These are phyloP conservation scores for Lycorma delicatula DNA, from an alignment of 1,140 invertebrate species.

Conservation along the genomic window DNA sequence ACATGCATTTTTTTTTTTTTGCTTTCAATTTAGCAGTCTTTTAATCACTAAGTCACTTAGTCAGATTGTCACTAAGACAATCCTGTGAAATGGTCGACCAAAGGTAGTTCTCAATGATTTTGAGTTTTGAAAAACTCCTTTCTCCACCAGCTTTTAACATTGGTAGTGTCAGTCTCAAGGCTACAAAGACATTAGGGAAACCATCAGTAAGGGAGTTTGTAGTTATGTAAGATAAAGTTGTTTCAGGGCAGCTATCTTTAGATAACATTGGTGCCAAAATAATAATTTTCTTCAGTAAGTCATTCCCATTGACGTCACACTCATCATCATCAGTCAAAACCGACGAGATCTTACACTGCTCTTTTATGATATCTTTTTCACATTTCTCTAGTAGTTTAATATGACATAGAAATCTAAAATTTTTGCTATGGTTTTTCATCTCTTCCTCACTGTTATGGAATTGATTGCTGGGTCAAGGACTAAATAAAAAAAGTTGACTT, in stretches of 20 bases:
- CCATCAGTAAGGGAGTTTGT: background rate
- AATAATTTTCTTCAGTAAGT: background rate
- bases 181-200: conserved; percentile 6
- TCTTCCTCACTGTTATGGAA: background rate
- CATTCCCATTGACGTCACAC: background rate
- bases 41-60: too few relatives aligned
- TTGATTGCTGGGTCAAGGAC: background rate
- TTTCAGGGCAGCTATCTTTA: background rate
- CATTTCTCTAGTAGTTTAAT: background rate
- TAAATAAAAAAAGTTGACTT: background rate
- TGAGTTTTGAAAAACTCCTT: conserved; percentile 16
- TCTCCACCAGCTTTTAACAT: conserved; percentile 22
- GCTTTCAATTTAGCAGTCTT: too few relatives aligned
- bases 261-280: background rate
- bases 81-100: conserved; percentile 22
- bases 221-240: background rate
- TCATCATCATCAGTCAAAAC: background rate
- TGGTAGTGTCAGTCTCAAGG: conserved; percentile 15
- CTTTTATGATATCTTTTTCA: background rate
- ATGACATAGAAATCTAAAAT: background rate
- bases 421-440: background rate
- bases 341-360: background rate
- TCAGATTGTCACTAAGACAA: conserved; percentile 16
- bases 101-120: conserved; percentile 22
- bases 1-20: too few relatives aligned